Evolutionary conservation across 2,797 vertebrate genomes (phyloP), one percentile per base, ranked within the genome.

Genomic region (Chaenodraco wilsoni): DNA sequence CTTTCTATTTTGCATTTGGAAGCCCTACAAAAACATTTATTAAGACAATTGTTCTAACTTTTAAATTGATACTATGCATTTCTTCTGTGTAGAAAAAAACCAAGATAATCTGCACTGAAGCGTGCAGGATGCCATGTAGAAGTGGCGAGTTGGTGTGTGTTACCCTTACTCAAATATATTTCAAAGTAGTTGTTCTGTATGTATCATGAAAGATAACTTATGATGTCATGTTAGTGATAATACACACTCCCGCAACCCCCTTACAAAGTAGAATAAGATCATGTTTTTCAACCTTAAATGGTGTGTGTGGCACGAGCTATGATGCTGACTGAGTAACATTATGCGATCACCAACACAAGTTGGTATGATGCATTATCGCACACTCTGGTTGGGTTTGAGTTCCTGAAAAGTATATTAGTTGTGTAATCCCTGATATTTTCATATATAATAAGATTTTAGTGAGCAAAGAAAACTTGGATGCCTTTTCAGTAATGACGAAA

Each of bases 401-500:
- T 64, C n/a, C 59, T 72, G 13, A 67, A 74, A 69, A 56, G 5
- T 7, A 11, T 64, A 19, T 45, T 1, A n/a, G 27, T 63, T 64
- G 44, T 37, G 23, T 71, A 65, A 73, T 74, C 40, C 13, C 33
- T 37, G 31, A 63, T 43, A 40, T 73, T 49, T 46, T 43, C 8
- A 27, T n/a, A 0, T 61, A 21, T 78, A 50, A 44, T 55, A 16
- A 63, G 65, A 57, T 67, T 16, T 2, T 2, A 10, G 31, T 69
- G 68, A 75, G 45, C 59, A 19, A 54, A 33, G 52, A 78, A 13
- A 58, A 43, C 45, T 69, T 67, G 54, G 54, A 60, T 37, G 31
- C 43, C 19, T 11, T 76, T 37, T 76, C 43, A 60, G 69, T 79
- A 67, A 68, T 74, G 49, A 72, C 56, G 51, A 57, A 23, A 37